Evolutionary conservation across 2,797 vertebrate genomes (phyloP), one percentile per base, ranked within the genome.

Genomic region (Benthosema pterotum): DNA sequence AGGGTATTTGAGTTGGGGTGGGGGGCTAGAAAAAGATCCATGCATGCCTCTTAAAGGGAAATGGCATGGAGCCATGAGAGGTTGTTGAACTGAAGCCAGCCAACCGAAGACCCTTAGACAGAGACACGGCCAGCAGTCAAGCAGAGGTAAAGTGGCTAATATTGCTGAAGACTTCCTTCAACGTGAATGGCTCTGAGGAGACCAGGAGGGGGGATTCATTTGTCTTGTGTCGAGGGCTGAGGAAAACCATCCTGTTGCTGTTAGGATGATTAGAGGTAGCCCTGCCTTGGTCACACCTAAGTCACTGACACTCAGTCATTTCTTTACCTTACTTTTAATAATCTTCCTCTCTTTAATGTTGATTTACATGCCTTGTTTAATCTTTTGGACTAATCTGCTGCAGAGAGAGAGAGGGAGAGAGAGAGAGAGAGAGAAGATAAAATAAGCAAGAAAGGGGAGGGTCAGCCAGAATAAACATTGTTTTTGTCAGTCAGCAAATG

Each of bases 391-490:
- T 12, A 52, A 5, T 17, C 6, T 16, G 16, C 5, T 13, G 14
- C 4, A 49, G 47, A 53, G 54, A 57, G 8, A 57, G 54, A 42
- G 15, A 57, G 43, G 16, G 47, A 48, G 47, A 48, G 47, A 48
- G 2, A 53, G 47, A 71, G 63, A 67, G 16, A 49, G 57, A 14
- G 71, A 73, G 65, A 76, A 78, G 78, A 84, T 84, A 75, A 86
- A 86, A 83, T 83, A 80, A 81, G 77, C 74, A 52, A 15, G 42
- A 73, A n/a, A 78, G 60, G 62, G 67, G 42, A 67, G 81, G 83
- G 86, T 89, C 83, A 85, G 85, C 87, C 89, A 90, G 83, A 83
- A 84, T 75, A 91, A 91, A 90, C 87, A 85, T 75, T 70, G 77
- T 71, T 79, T 89, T 87, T 88, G 80, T 89, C 85, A 83, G 82